phyloP scores from a whole-genome alignment of 2,888 invertebrate species.

The Yponomeuta sedellus region DNA sequence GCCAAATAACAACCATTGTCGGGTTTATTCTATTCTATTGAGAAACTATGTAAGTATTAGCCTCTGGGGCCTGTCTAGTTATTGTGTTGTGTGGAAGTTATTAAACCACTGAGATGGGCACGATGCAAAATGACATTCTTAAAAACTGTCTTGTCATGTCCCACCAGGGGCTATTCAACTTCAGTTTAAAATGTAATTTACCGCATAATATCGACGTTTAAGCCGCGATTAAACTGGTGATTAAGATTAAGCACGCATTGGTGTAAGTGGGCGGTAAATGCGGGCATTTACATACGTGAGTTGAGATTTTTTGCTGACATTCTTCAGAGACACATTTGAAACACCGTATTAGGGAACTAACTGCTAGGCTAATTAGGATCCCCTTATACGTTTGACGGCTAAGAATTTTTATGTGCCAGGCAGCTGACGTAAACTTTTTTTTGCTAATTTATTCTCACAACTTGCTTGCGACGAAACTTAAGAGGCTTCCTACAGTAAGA shows the following conservation, averaged over 20 bases:
- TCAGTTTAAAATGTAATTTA: neutral
- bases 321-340: neutral
- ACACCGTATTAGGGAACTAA: neutral
- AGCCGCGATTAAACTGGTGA: neutral
- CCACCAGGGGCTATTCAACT: neutral
- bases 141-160: neutral
- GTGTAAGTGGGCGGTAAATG: neutral
- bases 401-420: neutral
- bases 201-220: neutral
- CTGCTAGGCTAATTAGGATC: conserved; percentile 2
- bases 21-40: no score
- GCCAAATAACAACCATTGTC: no score
- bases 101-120: neutral
- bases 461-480: no score
- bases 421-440: neutral
- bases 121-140: neutral
- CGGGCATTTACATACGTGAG: neutral
- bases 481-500: no score
- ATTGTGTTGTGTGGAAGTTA: no score
- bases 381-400: neutral
- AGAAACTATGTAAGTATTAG: no score
- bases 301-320: neutral
- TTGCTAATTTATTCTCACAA: neutral
- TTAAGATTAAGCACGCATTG: neutral
- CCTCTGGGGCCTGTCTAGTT: no score